These are phyloP conservation scores for Perca flavescens DNA, from an alignment of 2,113 vertebrate species.

Conservation along the genomic window DNA sequence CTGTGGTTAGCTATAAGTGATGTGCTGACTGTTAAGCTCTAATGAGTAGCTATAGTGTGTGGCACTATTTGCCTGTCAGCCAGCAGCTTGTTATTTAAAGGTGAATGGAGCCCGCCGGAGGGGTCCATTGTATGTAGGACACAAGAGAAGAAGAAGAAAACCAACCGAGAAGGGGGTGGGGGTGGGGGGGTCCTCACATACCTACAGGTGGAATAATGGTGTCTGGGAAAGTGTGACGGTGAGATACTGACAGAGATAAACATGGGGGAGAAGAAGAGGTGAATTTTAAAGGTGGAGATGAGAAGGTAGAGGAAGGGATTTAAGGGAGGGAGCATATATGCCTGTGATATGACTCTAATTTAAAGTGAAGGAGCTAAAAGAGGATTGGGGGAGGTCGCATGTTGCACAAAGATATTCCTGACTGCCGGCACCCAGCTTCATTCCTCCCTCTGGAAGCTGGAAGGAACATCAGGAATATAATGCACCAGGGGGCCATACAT, in stretches of 20 bases:
- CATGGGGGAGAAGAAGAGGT: slow-evolving; percentile 19
- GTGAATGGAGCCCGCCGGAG: slow-evolving; percentile 55
- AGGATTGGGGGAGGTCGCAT: slow-evolving; percentile 72
- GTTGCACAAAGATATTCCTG: slow-evolving; percentile 69
- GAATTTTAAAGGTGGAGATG: slow-evolving; percentile 33
- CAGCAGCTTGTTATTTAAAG: slow-evolving; percentile 72
- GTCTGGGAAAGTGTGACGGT: slow-evolving; percentile 25
- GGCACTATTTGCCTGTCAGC: slow-evolving; percentile 63
- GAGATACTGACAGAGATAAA: slow-evolving; percentile 41
- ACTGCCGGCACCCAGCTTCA: slow-evolving; percentile 48
- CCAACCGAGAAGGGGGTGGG: background rate
- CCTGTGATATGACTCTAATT: slow-evolving; percentile 71
- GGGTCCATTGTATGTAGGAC: slow-evolving; percentile 59
- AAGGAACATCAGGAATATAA: slow-evolving; percentile 23
- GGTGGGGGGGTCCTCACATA: background rate
- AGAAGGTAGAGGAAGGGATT: slow-evolving; percentile 17
- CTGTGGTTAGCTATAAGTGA: slow-evolving; percentile 49
- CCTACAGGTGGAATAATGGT: slow-evolving; percentile 59
- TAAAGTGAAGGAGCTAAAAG: slow-evolving; percentile 76
- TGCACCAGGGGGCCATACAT: background rate
- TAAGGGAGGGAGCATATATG: slow-evolving; percentile 45
- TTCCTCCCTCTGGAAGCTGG: slow-evolving; percentile 36
- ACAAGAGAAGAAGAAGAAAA: slow-evolving; percentile 36
- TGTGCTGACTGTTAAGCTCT: slow-evolving; percentile 55
- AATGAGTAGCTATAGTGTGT: slow-evolving; percentile 64